These are phyloP conservation scores for Paraplagusia blochii DNA, from an alignment of 2,113 vertebrate species.

Conservation along the genomic window DNA sequence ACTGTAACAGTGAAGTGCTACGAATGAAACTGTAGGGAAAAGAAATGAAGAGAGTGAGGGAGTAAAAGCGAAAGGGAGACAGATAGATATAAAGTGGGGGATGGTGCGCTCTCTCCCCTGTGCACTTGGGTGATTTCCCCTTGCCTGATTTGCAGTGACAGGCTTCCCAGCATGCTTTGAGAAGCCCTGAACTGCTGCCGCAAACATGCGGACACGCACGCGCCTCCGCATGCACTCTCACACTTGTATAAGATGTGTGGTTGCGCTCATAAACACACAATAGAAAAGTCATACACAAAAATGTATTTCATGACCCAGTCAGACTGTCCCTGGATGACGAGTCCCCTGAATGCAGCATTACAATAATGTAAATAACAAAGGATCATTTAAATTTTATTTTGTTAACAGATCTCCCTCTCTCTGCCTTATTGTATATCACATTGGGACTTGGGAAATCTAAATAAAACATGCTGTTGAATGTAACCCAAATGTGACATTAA, in stretches of 20 bases:
- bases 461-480: constrained; percentile 47
- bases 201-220: constrained; percentile 60
- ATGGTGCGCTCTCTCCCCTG: constrained; percentile 71
- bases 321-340: not conserved
- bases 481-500: constrained; percentile 49
- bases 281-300: constrained; percentile 65
- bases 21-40: constrained; percentile 42
- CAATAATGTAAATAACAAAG: no score
- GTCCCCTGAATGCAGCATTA: no score
- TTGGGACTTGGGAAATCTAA: constrained; percentile 25
- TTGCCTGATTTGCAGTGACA: constrained; percentile 77
- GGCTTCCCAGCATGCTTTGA: constrained; percentile 77
- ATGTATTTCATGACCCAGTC: constrained; percentile 61
- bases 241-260: constrained; percentile 65
- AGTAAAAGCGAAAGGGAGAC: constrained; percentile 65
- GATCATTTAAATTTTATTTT: not conserved
- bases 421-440: constrained; percentile 27
- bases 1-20: constrained; percentile 42
- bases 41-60: constrained; percentile 57
- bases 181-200: constrained; percentile 74
- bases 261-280: constrained; percentile 69
- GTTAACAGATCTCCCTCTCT: constrained; percentile 18
- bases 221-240: constrained; percentile 52
- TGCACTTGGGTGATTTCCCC: constrained; percentile 74
- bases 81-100: constrained; percentile 69